Conservation (phyloP, 37 sponge, comb jelly and placozoan species). For the Axinella damicornis region DNA sequence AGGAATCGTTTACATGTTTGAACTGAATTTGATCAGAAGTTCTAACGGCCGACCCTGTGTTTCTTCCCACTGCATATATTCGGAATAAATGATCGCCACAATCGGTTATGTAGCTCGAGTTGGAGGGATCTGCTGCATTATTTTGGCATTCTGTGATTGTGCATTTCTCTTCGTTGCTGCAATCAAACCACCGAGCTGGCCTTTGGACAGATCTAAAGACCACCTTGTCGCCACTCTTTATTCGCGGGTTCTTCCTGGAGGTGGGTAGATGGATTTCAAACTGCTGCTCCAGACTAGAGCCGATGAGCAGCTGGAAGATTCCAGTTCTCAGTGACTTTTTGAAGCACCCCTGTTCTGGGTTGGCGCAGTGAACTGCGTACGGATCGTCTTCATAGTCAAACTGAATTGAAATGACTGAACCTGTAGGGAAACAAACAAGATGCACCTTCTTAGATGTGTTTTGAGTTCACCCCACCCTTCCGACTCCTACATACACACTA, state of each 20-base stretch:
- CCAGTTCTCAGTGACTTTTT: not conserved
- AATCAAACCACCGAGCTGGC: not conserved
- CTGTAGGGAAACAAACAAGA: not conserved
- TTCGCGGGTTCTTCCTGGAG: not conserved
- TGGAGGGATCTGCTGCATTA: not conserved
- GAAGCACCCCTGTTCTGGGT: not conserved
- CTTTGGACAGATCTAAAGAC: not conserved
- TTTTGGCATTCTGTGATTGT: not conserved
- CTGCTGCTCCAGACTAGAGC: not conserved
- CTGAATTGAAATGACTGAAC: not conserved
- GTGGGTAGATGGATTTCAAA: not conserved
- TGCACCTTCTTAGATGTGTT: no score
- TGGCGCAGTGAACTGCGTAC: not conserved
- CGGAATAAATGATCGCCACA: not conserved
- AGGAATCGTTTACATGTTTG: not conserved
- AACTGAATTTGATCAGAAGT: not conserved
- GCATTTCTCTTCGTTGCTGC: slow-evolving; percentile 12
- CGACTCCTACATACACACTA: no score
- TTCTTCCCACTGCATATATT: not conserved
- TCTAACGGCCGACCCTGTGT: not conserved
- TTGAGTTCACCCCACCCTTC: no score
- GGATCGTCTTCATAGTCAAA: not conserved
- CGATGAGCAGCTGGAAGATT: no score
- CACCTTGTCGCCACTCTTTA: not conserved
- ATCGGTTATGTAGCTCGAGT: no score